Evolutionary conservation across 2,888 invertebrate species (phyloP).

Genomic region (Pinctada fucata): DNA sequence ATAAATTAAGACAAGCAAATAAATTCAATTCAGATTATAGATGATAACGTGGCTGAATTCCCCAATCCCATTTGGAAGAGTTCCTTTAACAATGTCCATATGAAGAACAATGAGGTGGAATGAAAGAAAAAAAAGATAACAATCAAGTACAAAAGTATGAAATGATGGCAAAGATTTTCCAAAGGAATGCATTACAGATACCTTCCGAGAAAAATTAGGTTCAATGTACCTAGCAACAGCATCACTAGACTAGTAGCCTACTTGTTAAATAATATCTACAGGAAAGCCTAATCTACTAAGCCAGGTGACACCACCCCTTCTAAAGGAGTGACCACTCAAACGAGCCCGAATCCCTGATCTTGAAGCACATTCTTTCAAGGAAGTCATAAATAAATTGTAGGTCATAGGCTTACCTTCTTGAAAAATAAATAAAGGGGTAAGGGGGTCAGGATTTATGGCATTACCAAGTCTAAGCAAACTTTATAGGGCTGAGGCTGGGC

Average conservation of each 20-base stretch:
- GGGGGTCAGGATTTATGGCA: not conserved
- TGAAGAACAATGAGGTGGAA: too few species aligned
- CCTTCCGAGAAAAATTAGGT: too few species aligned
- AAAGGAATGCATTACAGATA: too few species aligned
- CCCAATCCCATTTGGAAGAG: too few species aligned
- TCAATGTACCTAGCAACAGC: not conserved
- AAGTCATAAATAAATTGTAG: not conserved
- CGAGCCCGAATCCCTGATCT: not conserved
- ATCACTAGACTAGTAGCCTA: conserved; percentile 1
- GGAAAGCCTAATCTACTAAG: conserved; percentile 14
- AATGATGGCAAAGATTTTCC: too few species aligned
- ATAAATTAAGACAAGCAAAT: too few species aligned
- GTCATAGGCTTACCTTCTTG: not conserved
- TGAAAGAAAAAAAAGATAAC: too few species aligned
- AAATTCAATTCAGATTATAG: too few species aligned
- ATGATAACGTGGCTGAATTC: too few species aligned
- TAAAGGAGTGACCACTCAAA: conserved; percentile 16
- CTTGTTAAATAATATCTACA: conserved; percentile 14
- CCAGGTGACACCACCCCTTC: conserved; percentile 12
- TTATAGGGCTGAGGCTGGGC: conserved; percentile 17
- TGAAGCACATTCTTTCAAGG: not conserved
- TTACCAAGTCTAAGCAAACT: conserved; percentile 3
- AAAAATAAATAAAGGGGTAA: not conserved
- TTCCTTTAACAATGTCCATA: too few species aligned
- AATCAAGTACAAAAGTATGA: too few species aligned